phyloP scores from a whole-genome alignment of 2,113 vertebrate genomes.

The Chionomys nivalis region DNA sequence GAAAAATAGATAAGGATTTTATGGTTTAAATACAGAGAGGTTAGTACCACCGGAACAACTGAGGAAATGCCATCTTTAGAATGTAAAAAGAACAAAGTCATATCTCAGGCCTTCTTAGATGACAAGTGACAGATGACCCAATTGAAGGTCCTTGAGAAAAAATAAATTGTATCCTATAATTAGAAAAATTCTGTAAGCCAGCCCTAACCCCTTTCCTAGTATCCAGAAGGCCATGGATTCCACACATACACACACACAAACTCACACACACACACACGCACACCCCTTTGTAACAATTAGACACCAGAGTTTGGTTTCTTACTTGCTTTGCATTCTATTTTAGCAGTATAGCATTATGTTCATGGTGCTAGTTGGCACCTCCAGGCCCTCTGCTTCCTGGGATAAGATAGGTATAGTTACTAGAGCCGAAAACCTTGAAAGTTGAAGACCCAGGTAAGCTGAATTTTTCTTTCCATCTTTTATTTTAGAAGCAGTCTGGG shows the following conservation, averaged over 20 bases:
- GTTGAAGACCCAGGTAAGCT: not conserved
- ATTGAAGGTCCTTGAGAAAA: conserved; percentile 42
- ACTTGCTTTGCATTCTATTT: not conserved
- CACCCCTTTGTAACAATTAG: not conserved
- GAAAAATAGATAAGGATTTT: conserved; percentile 26
- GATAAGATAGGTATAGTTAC: conserved; percentile 7
- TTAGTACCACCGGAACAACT: not conserved
- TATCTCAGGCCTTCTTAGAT: not conserved
- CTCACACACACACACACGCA: not conserved
- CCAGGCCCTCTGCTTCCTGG: not conserved
- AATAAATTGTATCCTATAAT: not conserved
- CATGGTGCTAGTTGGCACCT: not conserved
- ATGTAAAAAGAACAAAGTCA: conserved; percentile 20
- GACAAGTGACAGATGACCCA: not conserved
- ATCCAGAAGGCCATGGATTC: too few relatives aligned
- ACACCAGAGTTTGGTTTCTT: not conserved
- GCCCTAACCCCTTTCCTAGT: not conserved
- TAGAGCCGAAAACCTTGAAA: conserved; percentile 44
- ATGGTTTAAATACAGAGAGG: conserved; percentile 25
- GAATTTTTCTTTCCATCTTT: not conserved
- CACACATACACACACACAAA: not conserved
- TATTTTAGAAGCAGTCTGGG: conserved; percentile 26
- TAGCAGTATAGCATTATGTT: not conserved
- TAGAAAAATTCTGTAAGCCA: not conserved
- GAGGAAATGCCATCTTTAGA: conserved; percentile 20